Evolutionary conservation across 37 sponge, comb jelly and placozoan genomes (phyloP).

Genomic region (Spongilla lacustris): DNA sequence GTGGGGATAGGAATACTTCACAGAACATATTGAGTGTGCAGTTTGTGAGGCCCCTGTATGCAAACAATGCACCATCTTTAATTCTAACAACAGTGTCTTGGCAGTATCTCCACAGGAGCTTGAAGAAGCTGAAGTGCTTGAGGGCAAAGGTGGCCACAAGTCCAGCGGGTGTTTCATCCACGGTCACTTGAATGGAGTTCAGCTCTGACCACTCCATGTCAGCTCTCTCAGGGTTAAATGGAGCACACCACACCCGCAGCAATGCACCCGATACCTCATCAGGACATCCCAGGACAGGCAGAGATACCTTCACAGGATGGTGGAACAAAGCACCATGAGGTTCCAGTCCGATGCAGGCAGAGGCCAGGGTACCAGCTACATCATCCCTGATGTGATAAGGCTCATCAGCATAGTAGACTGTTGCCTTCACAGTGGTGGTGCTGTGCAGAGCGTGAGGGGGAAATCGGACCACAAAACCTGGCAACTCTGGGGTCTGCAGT

Average conservation of each 20-base stretch:
- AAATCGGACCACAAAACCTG: constrained; percentile 28
- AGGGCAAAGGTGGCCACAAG: constrained; percentile 26
- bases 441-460: constrained; percentile 9
- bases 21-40: constrained; percentile 21
- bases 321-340: constrained; percentile 56
- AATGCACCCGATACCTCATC: not conserved
- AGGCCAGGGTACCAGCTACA: constrained; percentile 17
- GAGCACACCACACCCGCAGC: constrained; percentile 24
- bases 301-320: constrained; percentile 28
- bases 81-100: constrained; percentile 15
- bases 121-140: constrained; percentile 58
- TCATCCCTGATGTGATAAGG: not conserved
- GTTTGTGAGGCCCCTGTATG: constrained; percentile 4
- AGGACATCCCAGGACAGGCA: constrained; percentile 49
- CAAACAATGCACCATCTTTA: constrained; percentile 18
- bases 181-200: not conserved
- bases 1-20: constrained; percentile 64
- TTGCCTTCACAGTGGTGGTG: constrained; percentile 20
- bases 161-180: not conserved
- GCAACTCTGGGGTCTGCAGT: constrained; percentile 35
- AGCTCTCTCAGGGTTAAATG: not conserved
- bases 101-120: constrained; percentile 47
- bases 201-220: constrained; percentile 2
- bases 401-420: constrained; percentile 32
- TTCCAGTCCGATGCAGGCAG: constrained; percentile 58